phyloP scores from a whole-genome alignment of 53 echinoderm and acorn worm genomes.

The Hippasteria phrygiana region DNA sequence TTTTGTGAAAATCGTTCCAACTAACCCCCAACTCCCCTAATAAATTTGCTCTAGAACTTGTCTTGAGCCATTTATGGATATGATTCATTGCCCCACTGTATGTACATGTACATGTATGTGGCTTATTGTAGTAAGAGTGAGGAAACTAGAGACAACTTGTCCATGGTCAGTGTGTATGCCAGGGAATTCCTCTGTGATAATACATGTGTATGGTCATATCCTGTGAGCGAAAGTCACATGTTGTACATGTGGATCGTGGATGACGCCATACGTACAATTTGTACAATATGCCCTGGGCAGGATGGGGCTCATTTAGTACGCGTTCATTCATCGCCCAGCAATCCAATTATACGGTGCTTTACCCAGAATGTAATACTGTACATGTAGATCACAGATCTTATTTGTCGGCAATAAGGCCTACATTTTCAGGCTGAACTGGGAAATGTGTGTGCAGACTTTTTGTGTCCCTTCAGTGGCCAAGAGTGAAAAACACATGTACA shows the following conservation, averaged over 20 bases:
- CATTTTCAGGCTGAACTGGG: neutral
- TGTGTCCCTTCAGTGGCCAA: too few species aligned
- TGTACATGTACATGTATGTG: too few species aligned
- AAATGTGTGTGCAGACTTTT: too few species aligned
- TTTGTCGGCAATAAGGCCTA: neutral
- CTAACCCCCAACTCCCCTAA: too few species aligned
- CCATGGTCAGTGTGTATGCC: slow-evolving; percentile 4
- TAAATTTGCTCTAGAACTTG: too few species aligned
- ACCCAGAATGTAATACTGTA: too few species aligned
- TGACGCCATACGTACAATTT: neutral
- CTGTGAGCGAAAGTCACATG: slow-evolving; percentile 40
- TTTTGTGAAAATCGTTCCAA: too few species aligned
- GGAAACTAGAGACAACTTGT: neutral
- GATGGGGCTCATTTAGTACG: neutral
- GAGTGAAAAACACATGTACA: too few species aligned
- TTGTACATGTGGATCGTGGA: too few species aligned
- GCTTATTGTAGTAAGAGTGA: too few species aligned
- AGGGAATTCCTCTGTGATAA: neutral
- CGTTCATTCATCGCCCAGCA: neutral
- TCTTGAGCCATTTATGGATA: too few species aligned
- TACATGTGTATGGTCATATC: slow-evolving; percentile 6
- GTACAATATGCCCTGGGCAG: neutral
- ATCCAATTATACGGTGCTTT: neutral
- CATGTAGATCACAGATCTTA: neutral
- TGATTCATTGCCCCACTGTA: too few species aligned